A percentile compares a stretch with the other conserved stretches of the same genome.
Conservation (phyloP, 2,888 invertebrate species). For the Venusia cambrica region DNA sequence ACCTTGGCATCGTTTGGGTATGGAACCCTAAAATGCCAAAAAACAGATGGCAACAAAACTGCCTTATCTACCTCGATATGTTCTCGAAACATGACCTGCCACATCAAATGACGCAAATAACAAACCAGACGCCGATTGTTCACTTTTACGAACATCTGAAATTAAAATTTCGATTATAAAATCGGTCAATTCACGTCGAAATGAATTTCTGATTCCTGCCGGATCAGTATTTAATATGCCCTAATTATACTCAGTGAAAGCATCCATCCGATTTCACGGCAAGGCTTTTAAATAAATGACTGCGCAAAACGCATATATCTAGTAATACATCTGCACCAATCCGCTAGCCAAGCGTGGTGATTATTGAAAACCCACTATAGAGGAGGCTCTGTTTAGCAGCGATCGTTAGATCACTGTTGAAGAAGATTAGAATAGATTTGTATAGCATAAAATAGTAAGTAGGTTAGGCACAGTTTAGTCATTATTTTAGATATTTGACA, state of each 20-base stretch:
- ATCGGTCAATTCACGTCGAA: conserved; percentile 10
- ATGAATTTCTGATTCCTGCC: conserved; percentile 12
- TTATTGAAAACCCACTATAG: no score
- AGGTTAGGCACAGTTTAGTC: no score
- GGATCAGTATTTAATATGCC: conserved; percentile 16
- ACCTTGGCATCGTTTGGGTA: background rate
- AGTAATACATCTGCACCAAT: no score
- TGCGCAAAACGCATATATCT: no score
- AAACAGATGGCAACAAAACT: conserved; percentile 20
- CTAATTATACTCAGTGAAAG: conserved; percentile 21
- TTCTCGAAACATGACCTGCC: conserved; percentile 43
- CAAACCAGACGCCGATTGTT: conserved; percentile 27
- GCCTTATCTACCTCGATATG: conserved; percentile 51
- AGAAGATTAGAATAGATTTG: no score
- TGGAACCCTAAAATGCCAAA: conserved; percentile 10
- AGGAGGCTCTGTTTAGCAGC: no score
- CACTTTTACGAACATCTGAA: conserved; percentile 20
- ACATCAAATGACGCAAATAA: conserved; percentile 34
- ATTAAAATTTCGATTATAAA: conserved; percentile 17
- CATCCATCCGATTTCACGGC: conserved; percentile 19
- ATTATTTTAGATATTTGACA: no score
- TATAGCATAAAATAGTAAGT: no score
- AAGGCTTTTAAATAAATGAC: conserved; percentile 12
- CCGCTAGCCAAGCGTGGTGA: no score
- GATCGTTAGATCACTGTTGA: no score